Evolutionary conservation across 2,113 vertebrate genomes (phyloP), one percentile per base, ranked within the genome.

Genomic region (Microtus ochrogaster): DNA sequence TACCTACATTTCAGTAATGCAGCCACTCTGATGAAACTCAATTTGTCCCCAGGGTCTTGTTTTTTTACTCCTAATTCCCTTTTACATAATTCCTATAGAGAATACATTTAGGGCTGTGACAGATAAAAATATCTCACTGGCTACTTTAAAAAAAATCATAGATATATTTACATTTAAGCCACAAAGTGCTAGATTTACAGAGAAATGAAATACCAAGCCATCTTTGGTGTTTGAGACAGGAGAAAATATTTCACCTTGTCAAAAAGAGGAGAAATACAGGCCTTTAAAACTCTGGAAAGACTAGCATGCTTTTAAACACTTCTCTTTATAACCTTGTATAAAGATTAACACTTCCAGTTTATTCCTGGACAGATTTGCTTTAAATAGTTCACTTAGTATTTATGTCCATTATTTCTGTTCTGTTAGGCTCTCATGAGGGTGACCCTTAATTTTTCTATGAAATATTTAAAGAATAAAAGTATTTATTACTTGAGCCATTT

Each of bases 271-370:
- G 26, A 87, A 87, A 88, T 17, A 30, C 12, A 70, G 22, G 58
- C 19, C 63, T 58, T 95, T 95, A 72, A 92, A 90, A 90, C 63
- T 52, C 74, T 84, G 70, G n/a, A 36, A 79, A 93, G 88, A 86
- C 55, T 76, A 87, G 63, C 19, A 39, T 30, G n/a, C 63, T 92
- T 95, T 78, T 68, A 91, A 91, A 93, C 6, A 30, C 5, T 74
- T 74, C 83, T 58, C 65, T 90, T 94, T 88, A 91, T 63, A 88
- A 92, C 9, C 66, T 49, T 86, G 58, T 82, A 86, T 41, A 58
- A 74, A 83, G 33, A 22, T 76, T 58, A 90, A 87, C 26, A 79
- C 19, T 85, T 85, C 84, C 74, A 79, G 78, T 68, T 83, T 70
- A 58, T 78, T 73, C 47, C 52, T 82, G 74, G 16, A 66, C 21